Evolutionary conservation across 2,113 vertebrate genomes (phyloP), one percentile per base, ranked within the genome.

Genomic region (Mesocricetus auratus): DNA sequence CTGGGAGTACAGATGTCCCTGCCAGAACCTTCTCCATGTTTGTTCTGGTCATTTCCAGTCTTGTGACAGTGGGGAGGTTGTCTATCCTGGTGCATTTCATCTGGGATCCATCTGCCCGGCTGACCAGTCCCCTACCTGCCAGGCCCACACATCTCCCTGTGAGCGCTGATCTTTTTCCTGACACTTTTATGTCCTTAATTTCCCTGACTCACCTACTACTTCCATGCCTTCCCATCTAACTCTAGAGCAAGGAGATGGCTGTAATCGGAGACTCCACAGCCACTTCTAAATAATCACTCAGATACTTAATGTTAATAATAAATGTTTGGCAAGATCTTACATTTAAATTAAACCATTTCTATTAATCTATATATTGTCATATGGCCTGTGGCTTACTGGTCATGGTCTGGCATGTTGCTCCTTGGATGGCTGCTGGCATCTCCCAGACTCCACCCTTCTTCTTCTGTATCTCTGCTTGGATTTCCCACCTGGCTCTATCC

Each of bases 1-100:
- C 11, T 58, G 1, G 31, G 33, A n/a, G 22, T 0, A 19, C 39
- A 39, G 0, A 0, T 31, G 7, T n/a, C 3, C 64, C 31, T 8
- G 3, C 86, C 31, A 39, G 1, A 3, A n/a, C 11, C 33, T 85
- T 19, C 11, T 1, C 19, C 12, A 31, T 13, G 5, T 24, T 58
- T 2, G 5, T 3, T 9, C 39, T 3, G 22, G 3, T 47, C 62
- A 11, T 8, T 64, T 42, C 89, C 19, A 60, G 45, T 13, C n/a
- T n/a, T 36, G 2, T 47, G 22, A n/a, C 31, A 77, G 45, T 36
- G 13, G 75, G 24, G 17, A 64, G 42, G 21, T 39, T 45, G 11
- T 9, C 15, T 19, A 74, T 22, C 7, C 53, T 71, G 53, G 50
- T 17, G 50, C 8, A 33, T 42, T 33, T 79, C 6, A 21, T 3